Evolutionary conservation across 2,888 invertebrate species (phyloP), one percentile per base, ranked within the genome.

Genomic region (Perizoma flavofasciatum): DNA sequence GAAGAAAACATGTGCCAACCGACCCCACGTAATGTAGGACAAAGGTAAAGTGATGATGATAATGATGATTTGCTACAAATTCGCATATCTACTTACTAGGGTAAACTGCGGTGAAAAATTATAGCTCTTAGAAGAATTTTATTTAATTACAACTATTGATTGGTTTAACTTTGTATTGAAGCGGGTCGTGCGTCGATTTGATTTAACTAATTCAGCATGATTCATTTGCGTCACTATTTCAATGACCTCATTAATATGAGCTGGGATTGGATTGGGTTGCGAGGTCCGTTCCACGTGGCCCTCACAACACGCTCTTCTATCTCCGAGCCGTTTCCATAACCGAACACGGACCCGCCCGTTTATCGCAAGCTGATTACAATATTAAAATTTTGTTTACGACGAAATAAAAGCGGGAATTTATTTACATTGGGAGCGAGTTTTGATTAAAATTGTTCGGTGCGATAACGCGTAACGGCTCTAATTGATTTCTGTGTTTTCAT

Each of bases 401-500:
- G 54, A 59, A 67, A 65, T 67, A 66, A 67, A 67, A 60, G 54
- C 54, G 53, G 46, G 44, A 66, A 66, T 69, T 60, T 65, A 67
- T 66, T 63, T 54, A 53, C 66, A 53, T 55, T 51, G 61, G 50
- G 55, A 64, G 59, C 61, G 61, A 61, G 59, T 66, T 67, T 67
- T 64, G 64, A 69, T 66, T 66, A 65, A 65, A 67, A 61, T 59
- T 55, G 65, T 57, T 69, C 52, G 60, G 45, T 59, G 57, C 67
- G 65, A 67, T 67, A 69, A 64, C 66, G 60, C 49, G 65, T 53
- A 58, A 61, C 61, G 63, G 34, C 22, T 62, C 48, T 65, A 63
- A 67, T 65, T 65, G 65, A 66, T 69, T 69, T 66, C 60, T 61
- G 67, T 67, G 63, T 65, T 67, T 58, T 55, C 55, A 41, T 52